phyloP scores from a whole-genome alignment of 2,888 invertebrate genomes.

The Mythimna albipuncta region DNA sequence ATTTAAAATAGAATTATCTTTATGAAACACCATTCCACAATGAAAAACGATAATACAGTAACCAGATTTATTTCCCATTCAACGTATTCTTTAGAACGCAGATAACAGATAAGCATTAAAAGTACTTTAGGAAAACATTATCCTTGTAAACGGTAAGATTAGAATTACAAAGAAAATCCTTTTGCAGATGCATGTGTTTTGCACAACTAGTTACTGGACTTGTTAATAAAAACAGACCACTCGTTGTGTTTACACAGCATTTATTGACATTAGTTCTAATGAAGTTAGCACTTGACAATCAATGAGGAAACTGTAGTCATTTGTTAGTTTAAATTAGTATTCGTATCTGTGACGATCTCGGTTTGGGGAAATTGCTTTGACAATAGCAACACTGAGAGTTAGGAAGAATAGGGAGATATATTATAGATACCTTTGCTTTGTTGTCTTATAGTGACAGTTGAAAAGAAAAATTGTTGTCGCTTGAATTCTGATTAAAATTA shows the following conservation, averaged over 20 bases:
- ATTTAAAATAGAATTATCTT: neutral
- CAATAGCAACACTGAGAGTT: neutral
- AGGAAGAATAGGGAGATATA: neutral
- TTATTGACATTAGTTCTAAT: slow-evolving; percentile 8
- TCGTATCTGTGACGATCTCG: neutral
- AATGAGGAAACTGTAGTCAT: slow-evolving; percentile 14
- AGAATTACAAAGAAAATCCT: neutral
- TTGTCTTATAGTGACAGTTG: neutral
- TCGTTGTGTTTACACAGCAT: slow-evolving; percentile 1
- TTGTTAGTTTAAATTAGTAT: neutral
- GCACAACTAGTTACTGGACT: neutral
- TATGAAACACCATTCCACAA: too few species aligned
- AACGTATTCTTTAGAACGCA: neutral
- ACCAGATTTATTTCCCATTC: neutral
- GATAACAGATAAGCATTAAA: neutral
- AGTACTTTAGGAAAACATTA: slow-evolving; percentile 1
- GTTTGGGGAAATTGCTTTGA: neutral
- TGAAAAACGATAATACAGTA: neutral
- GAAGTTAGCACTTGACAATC: slow-evolving; percentile 21
- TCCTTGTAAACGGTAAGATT: slow-evolving; percentile 3
- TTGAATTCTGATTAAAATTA: neutral
- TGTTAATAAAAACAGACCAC: slow-evolving; percentile 8
- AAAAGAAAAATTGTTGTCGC: neutral
- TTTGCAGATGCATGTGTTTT: slow-evolving; percentile 2
- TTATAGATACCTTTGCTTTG: neutral